Percentiles rank a stretch among this genome's conserved stretches.
These are phyloP conservation scores for Dryobotodes eremita DNA, from an alignment of 2,888 invertebrate genomes.

Conservation along the genomic window DNA sequence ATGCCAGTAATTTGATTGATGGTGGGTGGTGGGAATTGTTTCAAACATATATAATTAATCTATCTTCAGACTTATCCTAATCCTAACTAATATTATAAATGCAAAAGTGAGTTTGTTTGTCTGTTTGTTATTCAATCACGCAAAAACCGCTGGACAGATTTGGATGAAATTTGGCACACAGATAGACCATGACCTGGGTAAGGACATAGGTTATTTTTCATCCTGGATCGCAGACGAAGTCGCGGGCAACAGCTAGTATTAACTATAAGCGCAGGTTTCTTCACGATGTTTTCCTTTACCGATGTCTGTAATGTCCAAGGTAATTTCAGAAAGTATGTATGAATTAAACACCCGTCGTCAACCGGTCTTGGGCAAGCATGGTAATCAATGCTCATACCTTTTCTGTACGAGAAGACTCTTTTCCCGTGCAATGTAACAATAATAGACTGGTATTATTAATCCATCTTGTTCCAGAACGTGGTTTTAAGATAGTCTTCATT, in stretches of 20 bases:
- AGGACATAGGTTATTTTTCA: too few species aligned
- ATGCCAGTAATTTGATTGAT: conserved; percentile 16
- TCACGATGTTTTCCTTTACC: too few species aligned
- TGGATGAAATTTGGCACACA: too few species aligned
- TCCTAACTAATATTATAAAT: too few species aligned
- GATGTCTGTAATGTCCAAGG: not conserved
- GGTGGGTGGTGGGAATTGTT: not conserved
- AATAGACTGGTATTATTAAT: not conserved
- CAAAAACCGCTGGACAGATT: too few species aligned
- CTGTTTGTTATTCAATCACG: too few species aligned
- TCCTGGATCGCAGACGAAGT: too few species aligned
- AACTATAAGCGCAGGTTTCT: too few species aligned
- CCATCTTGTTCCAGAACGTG: not conserved
- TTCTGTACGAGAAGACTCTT: not conserved
- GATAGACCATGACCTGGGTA: too few species aligned
- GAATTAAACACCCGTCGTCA: not conserved
- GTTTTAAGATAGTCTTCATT: not conserved
- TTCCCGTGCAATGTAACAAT: not conserved
- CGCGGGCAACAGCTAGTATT: too few species aligned
- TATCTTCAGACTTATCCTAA: not conserved
- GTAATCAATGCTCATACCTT: not conserved
- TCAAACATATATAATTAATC: not conserved
- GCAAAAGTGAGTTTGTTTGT: too few species aligned
- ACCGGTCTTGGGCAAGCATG: not conserved
- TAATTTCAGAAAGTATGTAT: too few species aligned